Base-by-base conservation (phyloP, 2,888 invertebrate genomes). In the Salticus scenicus region DNA sequence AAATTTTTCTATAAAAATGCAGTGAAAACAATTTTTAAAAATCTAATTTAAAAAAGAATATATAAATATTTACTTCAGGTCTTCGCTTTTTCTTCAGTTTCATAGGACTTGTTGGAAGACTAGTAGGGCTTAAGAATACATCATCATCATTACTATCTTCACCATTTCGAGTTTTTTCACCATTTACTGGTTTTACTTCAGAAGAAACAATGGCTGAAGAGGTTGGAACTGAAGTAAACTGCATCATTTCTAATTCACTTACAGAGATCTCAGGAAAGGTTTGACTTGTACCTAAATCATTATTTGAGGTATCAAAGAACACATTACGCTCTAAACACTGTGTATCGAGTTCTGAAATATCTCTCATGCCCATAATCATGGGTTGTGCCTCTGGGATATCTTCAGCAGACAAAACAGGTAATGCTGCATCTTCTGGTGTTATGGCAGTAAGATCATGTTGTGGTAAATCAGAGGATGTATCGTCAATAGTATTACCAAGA, bases 111-210 rank as follows among this genome's bases (percentile, higher is more conserved):
- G 90, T 89, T 31, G 95, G 93, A 88, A 95, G 93, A 91, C 94
- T 95, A 89, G 91, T 90, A 89, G 96, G 96, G 92, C 95, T 95
- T 88, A 96, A 93, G 90, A 96, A 95, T 47, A 95, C 94, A 88
- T 95, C 95, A 89, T 95, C 94, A 75, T 94, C 93, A 12, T 95
- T 95, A 88, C 94, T 93, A 86, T 94, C 94, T 10, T 89, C 88
- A 30, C 84, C 87, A 27, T 27, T 42, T 17, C 72, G 64, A 12
- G 63, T 28, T 17, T 81, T 81, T 63, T 81, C 70, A 27, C 76
- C 77, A 41, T 86, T 74, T 8, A 74, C 67, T 27, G 87, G 76
- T 27, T 73, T 78, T 0, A 67, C 33, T 27, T 82, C 70, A 14
- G 24, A 42, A 41, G 73, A 14, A 1, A 71, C 27, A 7, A 83